These are phyloP conservation scores for Nesidiocoris tenuis DNA, from an alignment of 2,888 invertebrate genomes.

Conservation along the genomic window DNA sequence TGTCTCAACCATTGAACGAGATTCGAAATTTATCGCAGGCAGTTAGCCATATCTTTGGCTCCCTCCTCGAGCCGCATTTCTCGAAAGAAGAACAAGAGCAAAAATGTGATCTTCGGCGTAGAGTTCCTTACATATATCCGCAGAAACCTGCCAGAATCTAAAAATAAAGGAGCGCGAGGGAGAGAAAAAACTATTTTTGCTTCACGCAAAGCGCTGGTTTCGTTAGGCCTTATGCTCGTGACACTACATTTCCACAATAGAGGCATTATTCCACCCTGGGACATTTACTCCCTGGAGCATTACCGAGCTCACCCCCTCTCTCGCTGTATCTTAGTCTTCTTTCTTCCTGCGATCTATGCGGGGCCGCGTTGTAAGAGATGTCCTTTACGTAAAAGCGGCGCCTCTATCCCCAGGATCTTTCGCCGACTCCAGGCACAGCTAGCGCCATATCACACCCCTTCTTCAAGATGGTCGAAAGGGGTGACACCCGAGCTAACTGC, in stretches of 20 bases:
- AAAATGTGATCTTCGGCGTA: neutral
- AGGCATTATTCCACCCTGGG: constrained; percentile 36
- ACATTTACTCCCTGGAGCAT: constrained; percentile 35
- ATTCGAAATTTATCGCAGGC: neutral
- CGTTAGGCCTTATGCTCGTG: constrained; percentile 35
- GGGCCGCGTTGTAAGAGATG: neutral
- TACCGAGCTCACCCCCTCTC: neutral
- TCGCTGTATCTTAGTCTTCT: neutral
- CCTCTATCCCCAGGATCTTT: neutral
- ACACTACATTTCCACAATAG: constrained; percentile 42
- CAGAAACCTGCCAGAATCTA: constrained; percentile 6
- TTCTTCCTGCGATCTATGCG: neutral
- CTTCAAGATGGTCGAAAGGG: neutral
- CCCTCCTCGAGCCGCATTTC: neutral
- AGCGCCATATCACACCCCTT: neutral
- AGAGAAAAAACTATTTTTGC: neutral
- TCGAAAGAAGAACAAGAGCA: neutral
- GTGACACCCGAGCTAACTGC: constrained; percentile 36
- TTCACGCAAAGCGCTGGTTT: constrained; percentile 7
- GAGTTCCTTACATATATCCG: constrained; percentile 1
- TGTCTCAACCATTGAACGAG: neutral
- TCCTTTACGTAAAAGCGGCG: neutral
- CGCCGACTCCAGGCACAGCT: constrained; percentile 7
- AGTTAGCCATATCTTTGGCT: neutral
- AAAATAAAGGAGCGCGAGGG: constrained; percentile 7